phyloP scores from a whole-genome alignment of 2,888 invertebrate species.

The Empis livida region DNA sequence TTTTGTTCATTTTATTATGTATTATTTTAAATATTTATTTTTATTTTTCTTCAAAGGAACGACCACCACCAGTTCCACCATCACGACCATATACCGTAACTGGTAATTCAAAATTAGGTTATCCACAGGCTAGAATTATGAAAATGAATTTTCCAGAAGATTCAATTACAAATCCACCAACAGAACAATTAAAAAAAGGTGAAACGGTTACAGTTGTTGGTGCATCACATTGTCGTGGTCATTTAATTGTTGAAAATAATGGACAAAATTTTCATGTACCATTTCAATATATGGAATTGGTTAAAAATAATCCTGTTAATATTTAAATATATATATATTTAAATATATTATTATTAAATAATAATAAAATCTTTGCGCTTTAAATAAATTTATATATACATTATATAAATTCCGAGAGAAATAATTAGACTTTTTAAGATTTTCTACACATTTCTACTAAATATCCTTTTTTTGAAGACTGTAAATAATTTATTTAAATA shows the following conservation, averaged over 20 bases:
- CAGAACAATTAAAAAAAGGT: slow-evolving; percentile 56
- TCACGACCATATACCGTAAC: slow-evolving; percentile 81
- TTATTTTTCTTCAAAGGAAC: too few relatives aligned
- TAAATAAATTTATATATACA: too few relatives aligned
- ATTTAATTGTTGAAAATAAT: slow-evolving; percentile 74
- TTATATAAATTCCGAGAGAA: too few relatives aligned
- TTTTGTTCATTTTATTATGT: too few relatives aligned
- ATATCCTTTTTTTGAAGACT: slow-evolving; percentile 16
- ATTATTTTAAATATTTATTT: slow-evolving; percentile 12
- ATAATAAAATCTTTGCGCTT: not conserved
- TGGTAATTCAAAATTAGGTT: slow-evolving; percentile 80
- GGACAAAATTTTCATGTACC: slow-evolving; percentile 63
- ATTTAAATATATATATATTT: too few relatives aligned
- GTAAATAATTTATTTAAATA: slow-evolving; percentile 21
- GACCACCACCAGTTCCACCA: slow-evolving; percentile 84
- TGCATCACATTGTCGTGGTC: slow-evolving; percentile 73
- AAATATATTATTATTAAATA: not conserved
- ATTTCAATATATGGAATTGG: slow-evolving; percentile 67
- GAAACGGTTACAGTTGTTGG: slow-evolving; percentile 81
- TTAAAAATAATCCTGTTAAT: slow-evolving; percentile 18
- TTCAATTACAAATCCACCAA: slow-evolving; percentile 24
- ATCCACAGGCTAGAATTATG: slow-evolving; percentile 86
- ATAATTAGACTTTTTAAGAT: too few relatives aligned
- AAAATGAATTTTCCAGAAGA: slow-evolving; percentile 73
- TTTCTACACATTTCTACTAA: too few relatives aligned